Base-by-base conservation (phyloP, 1,140 invertebrate genomes). In the Acromyrmex echinatior region DNA sequence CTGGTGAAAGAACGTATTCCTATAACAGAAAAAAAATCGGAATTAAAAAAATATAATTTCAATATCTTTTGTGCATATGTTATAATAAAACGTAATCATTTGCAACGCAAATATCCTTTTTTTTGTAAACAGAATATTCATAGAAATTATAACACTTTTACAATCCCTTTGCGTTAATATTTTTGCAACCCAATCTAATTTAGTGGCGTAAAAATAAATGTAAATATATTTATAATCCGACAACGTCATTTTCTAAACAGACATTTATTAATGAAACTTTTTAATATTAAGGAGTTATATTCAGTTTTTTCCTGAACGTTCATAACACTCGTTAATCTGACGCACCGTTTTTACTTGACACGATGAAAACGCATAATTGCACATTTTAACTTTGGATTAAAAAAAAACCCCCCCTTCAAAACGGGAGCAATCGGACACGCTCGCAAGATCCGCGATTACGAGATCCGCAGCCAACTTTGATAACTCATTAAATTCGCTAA, bases 401-500 rank as follows among this genome's bases (percentile, higher is more conserved):
- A 45, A 10, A 10, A 45, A 45, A 45, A 45, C 0, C 9, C 56
- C 10, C 35, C 14, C 28, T 68, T 28, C 31, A 12, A 25, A 18
- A 73, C 28, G 45, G 18, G n/a, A 62, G 45, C 63, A 10, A 63
- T 66, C 31, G 10, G 53, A 56, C 49, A 70, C 49, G 14, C 63
- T 25, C 21, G 56, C 25, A 10, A 18, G n/a, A 21, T 25, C 39
- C 58, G 71, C 79, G 66, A 88, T 87, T 73, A 71, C 18, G 25
- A 21, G n/a, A 25, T 39, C 25, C 53, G 60, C 68, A 77, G 6
- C 3, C 14, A 62, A 51, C 65, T 85, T 88, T 88, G 71, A 77
- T 88, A 88, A 88, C 70, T 85, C 86, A 84, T 68, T 80, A 77
- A 53, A 77, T 51, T 7, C 78, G 21, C 53, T 51, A 65, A 76